Evolutionary conservation across 2,113 vertebrate genomes (phyloP).

Genomic region (Aleadryas rufinucha): DNA sequence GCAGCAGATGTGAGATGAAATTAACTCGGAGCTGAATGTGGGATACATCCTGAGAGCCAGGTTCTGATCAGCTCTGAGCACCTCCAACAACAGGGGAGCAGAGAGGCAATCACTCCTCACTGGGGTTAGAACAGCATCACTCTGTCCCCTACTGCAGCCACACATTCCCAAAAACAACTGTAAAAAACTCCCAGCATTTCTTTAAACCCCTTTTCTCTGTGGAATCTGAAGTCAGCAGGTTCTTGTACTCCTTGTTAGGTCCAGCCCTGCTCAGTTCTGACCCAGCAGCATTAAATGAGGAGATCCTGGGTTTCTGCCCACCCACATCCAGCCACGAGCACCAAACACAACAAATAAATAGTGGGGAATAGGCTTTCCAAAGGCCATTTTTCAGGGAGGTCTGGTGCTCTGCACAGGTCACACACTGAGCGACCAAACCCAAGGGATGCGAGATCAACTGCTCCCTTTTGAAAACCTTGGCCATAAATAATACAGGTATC

Average conservation of each 20-base stretch:
- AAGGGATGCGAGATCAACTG: neutral
- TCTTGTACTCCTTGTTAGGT: neutral
- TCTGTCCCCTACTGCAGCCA: neutral
- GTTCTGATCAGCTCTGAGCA: neutral
- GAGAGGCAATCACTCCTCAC: neutral
- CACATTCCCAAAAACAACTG: neutral
- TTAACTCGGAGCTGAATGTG: accelerated
- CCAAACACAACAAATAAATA: neutral
- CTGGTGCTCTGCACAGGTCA: neutral
- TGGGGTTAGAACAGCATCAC: neutral
- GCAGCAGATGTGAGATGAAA: neutral
- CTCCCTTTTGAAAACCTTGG: neutral
- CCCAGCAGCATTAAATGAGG: neutral
- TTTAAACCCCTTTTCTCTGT: neutral
- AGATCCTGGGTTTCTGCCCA: neutral
- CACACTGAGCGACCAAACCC: neutral
- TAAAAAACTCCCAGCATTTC: neutral
- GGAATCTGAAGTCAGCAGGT: neutral
- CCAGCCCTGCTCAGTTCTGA: neutral
- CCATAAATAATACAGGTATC: constrained; percentile 37
- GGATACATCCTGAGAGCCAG: neutral
- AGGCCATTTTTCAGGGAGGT: neutral
- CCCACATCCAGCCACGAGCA: neutral
- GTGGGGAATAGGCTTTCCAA: neutral
- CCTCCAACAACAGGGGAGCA: neutral